phyloP scores from a whole-genome alignment of 2,797 vertebrate species.

The Rhinichthys osculus region DNA sequence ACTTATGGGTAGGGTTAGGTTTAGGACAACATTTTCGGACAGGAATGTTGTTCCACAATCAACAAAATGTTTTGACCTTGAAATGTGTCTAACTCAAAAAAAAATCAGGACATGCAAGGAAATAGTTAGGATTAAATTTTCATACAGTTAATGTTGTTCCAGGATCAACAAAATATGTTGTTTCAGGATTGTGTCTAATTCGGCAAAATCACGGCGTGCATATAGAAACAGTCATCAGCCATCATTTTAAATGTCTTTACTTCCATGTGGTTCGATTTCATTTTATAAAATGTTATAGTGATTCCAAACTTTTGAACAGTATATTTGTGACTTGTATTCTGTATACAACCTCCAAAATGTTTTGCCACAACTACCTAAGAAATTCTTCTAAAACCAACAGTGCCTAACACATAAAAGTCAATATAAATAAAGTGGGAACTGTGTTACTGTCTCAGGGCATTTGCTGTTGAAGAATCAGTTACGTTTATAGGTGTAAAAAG shows the following conservation, averaged over 20 bases:
- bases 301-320: not conserved
- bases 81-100: too few species aligned
- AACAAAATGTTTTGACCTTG: too few species aligned
- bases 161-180: not conserved
- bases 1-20: not conserved
- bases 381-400: constrained; percentile 3
- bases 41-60: too few species aligned
- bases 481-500: not conserved
- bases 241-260: not conserved
- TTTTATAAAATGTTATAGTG: not conserved
- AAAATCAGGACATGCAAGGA: too few species aligned
- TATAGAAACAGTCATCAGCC: not conserved
- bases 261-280: not conserved
- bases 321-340: not conserved
- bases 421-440: not conserved
- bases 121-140: not conserved
- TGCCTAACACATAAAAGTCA: constrained; percentile 1
- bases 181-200: not conserved
- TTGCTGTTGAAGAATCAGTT: constrained; percentile 14
- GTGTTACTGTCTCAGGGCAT: constrained; percentile 1
- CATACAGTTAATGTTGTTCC: not conserved
- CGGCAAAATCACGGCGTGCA: fast-evolving
- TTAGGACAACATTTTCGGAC: too few species aligned
- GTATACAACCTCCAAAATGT: constrained; percentile 1
- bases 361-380: not conserved